Percentiles rank a stretch among this genome's conserved stretches.
Evolutionary conservation across 2,888 invertebrate species (phyloP).

Genomic region (Micoletzkya japonica): DNA sequence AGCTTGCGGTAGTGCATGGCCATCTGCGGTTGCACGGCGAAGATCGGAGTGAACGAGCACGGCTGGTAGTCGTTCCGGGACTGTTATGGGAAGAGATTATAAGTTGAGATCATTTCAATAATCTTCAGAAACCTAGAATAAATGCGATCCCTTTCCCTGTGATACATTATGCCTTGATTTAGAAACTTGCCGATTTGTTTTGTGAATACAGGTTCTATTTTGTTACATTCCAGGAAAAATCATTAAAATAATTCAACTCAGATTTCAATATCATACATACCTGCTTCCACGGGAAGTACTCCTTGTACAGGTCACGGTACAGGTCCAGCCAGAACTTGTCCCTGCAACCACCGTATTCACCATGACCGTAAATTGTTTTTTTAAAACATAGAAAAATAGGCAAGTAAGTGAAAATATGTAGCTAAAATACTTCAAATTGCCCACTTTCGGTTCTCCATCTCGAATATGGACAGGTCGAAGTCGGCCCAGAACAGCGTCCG

Average conservation of each 20-base stretch:
- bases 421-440: not conserved
- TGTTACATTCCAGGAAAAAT: too few species aligned
- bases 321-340: constrained; percentile 82
- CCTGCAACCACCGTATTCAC: constrained; percentile 32
- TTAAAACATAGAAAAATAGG: not conserved
- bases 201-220: too few species aligned
- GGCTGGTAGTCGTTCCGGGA: constrained; percentile 79
- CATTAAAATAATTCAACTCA: too few species aligned
- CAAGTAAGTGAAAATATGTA: not conserved
- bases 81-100: too few species aligned
- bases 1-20: constrained; percentile 61
- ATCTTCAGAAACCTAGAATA: too few species aligned
- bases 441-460: constrained; percentile 59
- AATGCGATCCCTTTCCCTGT: too few species aligned
- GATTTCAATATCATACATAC: too few species aligned
- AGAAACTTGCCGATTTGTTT: too few species aligned
- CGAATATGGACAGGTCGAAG: constrained; percentile 57
- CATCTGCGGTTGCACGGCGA: constrained; percentile 71
- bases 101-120: too few species aligned
- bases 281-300: constrained; percentile 78
- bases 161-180: too few species aligned
- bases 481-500: constrained; percentile 62
- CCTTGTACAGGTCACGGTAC: constrained; percentile 78
- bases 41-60: constrained; percentile 81
- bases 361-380: not conserved